A percentile compares a stretch with the other conserved stretches of the same genome.
These are phyloP conservation scores for Vanessa atalanta DNA, from an alignment of 1,140 invertebrate genomes.

Conservation along the genomic window DNA sequence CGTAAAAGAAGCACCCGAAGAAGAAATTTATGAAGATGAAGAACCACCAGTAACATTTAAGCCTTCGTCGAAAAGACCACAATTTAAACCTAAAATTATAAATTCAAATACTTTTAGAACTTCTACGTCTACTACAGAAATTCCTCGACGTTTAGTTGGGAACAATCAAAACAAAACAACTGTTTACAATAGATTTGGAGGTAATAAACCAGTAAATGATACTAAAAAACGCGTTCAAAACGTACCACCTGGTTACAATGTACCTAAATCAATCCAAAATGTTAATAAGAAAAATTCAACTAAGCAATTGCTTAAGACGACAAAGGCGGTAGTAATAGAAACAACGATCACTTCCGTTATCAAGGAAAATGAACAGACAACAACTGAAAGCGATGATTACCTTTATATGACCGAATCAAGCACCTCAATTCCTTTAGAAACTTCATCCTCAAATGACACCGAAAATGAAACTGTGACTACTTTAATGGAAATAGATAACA, in stretches of 20 bases:
- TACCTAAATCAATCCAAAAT: slow-evolving; percentile 42
- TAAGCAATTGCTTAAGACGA: slow-evolving; percentile 19
- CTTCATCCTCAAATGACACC: slow-evolving; percentile 40
- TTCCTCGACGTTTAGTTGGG: slow-evolving; percentile 51
- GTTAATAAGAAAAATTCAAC: slow-evolving; percentile 37
- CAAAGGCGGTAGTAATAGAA: slow-evolving; percentile 27
- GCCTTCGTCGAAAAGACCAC: slow-evolving; percentile 56
- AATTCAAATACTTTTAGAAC: slow-evolving; percentile 75
- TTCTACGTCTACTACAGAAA: slow-evolving; percentile 65
- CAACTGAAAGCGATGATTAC: slow-evolving; percentile 58
- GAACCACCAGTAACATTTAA: slow-evolving; percentile 48
- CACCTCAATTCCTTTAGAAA: slow-evolving; percentile 32
- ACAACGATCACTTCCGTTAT: slow-evolving; percentile 29
- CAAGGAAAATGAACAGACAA: slow-evolving; percentile 48
- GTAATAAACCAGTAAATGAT: slow-evolving; percentile 58
- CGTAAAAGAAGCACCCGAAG: slow-evolving; percentile 56
- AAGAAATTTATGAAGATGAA: slow-evolving; percentile 56
- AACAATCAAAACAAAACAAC: slow-evolving; percentile 62
- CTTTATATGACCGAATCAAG: slow-evolving; percentile 56
- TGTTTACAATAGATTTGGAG: slow-evolving; percentile 55
- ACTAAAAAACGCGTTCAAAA: slow-evolving; percentile 74
- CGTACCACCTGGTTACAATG: slow-evolving; percentile 62
- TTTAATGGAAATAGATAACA: slow-evolving; percentile 57
- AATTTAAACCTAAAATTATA: slow-evolving; percentile 63
- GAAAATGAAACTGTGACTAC: slow-evolving; percentile 52